These are phyloP conservation scores for Beaufortia kweichowensis DNA, from an alignment of 2,113 vertebrate genomes.

Conservation along the genomic window DNA sequence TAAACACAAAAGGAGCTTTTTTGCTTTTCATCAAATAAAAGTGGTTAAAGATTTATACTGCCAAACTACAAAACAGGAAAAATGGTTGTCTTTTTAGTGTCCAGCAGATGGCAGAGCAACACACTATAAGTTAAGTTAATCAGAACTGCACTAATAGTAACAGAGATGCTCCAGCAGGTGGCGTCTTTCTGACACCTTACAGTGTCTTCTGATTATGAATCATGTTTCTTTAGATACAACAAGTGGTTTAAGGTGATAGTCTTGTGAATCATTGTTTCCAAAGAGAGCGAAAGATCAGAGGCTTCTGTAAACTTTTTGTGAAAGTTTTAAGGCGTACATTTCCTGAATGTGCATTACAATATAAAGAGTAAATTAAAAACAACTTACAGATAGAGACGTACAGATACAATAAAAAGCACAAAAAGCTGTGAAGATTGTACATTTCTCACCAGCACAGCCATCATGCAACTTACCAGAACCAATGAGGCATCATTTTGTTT, in stretches of 20 bases:
- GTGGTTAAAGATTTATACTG: too few relatives aligned
- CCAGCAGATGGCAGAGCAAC: conserved; percentile 28
- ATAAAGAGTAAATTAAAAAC: too few relatives aligned
- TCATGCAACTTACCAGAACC: too few relatives aligned
- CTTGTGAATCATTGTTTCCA: not conserved
- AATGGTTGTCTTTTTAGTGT: not conserved
- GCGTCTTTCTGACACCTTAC: not conserved
- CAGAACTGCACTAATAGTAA: not conserved
- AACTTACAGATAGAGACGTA: too few relatives aligned
- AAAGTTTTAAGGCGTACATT: not conserved
- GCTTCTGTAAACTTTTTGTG: not conserved
- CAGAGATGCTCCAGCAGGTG: conserved; percentile 29
- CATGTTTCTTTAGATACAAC: not conserved
- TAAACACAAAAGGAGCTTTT: too few relatives aligned
- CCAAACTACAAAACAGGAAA: too few relatives aligned
- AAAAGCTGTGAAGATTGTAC: too few relatives aligned
- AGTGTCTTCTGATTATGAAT: not conserved
- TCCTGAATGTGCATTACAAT: too few relatives aligned
- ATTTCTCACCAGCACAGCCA: too few relatives aligned
- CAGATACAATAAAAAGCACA: too few relatives aligned
- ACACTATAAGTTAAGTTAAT: not conserved
- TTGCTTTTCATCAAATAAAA: too few relatives aligned
- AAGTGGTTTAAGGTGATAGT: conserved; percentile 31
- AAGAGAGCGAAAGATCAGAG: not conserved
- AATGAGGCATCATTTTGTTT: too few relatives aligned